Evolutionary conservation across 1,140 invertebrate genomes (phyloP).

Genomic region (Trichonephila clavata): DNA sequence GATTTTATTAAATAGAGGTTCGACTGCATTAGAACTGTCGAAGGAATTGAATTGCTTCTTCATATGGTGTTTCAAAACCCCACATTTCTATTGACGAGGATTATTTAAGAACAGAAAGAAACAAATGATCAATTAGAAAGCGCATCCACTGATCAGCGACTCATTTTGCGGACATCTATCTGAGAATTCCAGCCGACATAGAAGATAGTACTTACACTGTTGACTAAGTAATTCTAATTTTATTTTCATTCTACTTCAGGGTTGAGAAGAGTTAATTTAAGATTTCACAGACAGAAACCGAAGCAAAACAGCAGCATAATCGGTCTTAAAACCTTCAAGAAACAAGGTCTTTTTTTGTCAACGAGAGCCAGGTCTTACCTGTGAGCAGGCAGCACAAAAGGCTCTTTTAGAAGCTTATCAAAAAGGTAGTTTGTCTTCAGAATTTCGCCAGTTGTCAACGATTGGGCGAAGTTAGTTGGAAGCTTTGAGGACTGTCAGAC

Average conservation of each 20-base stretch:
- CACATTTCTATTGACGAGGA: neutral
- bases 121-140: neutral
- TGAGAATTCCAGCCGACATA: neutral
- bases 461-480: slow-evolving; percentile 19
- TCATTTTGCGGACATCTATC: slow-evolving; percentile 30
- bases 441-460: slow-evolving; percentile 56
- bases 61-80: too few relatives aligned
- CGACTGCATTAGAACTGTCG: too few relatives aligned
- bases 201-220: neutral
- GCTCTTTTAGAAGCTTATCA: slow-evolving; percentile 42
- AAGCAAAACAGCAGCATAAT: neutral
- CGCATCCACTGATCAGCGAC: slow-evolving; percentile 1
- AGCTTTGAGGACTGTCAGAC: neutral
- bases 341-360: neutral
- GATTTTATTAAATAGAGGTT: too few relatives aligned
- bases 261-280: slow-evolving; percentile 57
- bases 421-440: slow-evolving; percentile 40
- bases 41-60: too few relatives aligned
- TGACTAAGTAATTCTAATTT: slow-evolving; percentile 62
- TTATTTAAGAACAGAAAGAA: neutral
- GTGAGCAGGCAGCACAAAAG: neutral
- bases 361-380: neutral
- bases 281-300: neutral
- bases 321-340: neutral
- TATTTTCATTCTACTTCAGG: slow-evolving; percentile 8